Percentiles rank a stretch among this genome's conserved stretches.
phyloP scores from a whole-genome alignment of 2,113 vertebrate species.

The Orthochromis malagaraziensis region DNA sequence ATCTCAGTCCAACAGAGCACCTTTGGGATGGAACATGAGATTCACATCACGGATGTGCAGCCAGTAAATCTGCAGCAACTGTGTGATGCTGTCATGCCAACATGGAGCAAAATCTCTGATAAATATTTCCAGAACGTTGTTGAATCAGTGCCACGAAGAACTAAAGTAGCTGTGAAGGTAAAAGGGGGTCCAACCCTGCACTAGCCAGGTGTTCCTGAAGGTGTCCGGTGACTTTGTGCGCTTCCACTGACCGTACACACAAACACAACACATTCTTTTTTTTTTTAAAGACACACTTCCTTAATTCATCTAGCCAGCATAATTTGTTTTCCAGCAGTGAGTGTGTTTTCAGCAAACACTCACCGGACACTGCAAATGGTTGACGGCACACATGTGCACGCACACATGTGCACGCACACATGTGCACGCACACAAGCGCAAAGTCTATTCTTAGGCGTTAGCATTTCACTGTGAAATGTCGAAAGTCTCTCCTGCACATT shows the following conservation, averaged over 20 bases:
- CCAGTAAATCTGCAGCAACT: background rate
- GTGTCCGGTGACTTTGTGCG: background rate
- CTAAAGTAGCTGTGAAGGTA: background rate
- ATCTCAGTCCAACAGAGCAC: background rate
- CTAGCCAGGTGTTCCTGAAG: background rate
- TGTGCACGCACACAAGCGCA: background rate
- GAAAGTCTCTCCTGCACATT: background rate
- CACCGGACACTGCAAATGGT: background rate
- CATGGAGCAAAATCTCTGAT: background rate
- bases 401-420: background rate
- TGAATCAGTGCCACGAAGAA: background rate
- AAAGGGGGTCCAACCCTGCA: background rate
- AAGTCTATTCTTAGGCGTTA: conserved; percentile 12
- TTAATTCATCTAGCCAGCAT: background rate
- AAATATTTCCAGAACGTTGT: accelerated
- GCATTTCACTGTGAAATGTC: conserved; percentile 17
- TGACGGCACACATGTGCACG: background rate
- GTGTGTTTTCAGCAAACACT: conserved; percentile 10
- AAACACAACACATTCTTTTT: background rate
- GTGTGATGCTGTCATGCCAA: background rate
- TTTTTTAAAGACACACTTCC: background rate
- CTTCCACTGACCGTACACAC: background rate
- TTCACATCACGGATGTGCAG: background rate
- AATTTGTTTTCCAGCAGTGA: conserved; percentile 10
- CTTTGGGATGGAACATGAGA: background rate